Evolutionary conservation across 1,140 invertebrate species (phyloP), one percentile per base, ranked within the genome.

Genomic region (Halictus rubicundus): DNA sequence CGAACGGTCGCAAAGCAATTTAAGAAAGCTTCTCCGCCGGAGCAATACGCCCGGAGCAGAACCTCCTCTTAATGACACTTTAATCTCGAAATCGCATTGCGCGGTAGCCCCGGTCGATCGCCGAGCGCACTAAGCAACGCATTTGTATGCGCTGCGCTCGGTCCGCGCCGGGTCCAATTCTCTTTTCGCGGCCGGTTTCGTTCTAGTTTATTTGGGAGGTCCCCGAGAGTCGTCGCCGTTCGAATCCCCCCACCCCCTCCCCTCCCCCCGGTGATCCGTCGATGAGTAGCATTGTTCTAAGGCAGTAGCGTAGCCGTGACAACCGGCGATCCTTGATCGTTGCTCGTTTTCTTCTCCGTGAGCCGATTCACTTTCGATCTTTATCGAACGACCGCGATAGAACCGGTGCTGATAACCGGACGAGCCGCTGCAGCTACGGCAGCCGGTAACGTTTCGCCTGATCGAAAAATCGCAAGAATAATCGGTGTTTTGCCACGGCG

Each of bases 181-280:
- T 85, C 76, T 88, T 87, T 87, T 88, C 80, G 75, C 69, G 59
- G 27, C 16, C 74, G 32, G 65, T 25, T 52, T 87, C 78, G 86
- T 88, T 87, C 79, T 81, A 88, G 82, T 89, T 88, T 88, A 85
- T 89, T 89, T 88, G 77, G 73, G 64, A 80, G 76, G 65, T 37
- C 49, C 54, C 59, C 71, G 61, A 14, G 68, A 39, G 60, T 21
- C 59, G 69, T 37, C 4, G 0, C 52, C 9, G 9, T 25, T 16
- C 52, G 52, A 16, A 23, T 49, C 61, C n/a, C 16, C 21, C 57
- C 60, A 46, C 57, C 68, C 46, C 66, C 54, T 46, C 60, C 16
- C 16, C 21, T 61, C 60, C 46, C 57, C 68, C 37, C 66, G n/a
- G 68, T 46, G 49, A 81, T 72, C 49, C 61, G 80, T 25, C 25